A percentile compares a stretch with the other conserved stretches of the same genome.
phyloP scores from a whole-genome alignment of 2,113 vertebrate genomes.

The Tetraodon nigroviridis region DNA sequence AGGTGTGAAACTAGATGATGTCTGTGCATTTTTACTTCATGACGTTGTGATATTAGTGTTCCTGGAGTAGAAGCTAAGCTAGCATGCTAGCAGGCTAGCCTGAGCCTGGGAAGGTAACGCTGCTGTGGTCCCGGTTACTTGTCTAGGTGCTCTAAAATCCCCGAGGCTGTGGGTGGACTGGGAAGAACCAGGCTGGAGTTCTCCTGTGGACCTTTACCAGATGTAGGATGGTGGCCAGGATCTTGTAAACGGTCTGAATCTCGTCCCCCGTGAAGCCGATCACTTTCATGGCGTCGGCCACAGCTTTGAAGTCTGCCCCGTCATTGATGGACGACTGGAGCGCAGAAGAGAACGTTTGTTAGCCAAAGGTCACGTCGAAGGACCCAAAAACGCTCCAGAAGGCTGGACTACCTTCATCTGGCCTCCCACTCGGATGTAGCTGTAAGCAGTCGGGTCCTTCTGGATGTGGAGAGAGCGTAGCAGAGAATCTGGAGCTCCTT shows the following conservation, averaged over 20 bases:
- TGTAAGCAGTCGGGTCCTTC: slow-evolving; percentile 84
- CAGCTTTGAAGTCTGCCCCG: slow-evolving; percentile 64
- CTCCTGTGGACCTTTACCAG: slow-evolving; percentile 70
- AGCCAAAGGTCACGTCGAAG: neutral
- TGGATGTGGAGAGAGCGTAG: slow-evolving; percentile 87
- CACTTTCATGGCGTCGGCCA: slow-evolving; percentile 78
- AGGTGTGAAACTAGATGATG: neutral
- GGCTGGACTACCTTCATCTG: slow-evolving; percentile 79
- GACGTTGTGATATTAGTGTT: no score
- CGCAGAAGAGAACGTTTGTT: neutral
- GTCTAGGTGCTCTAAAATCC: no score
- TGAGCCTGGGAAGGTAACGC: no score
- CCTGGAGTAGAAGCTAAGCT: no score
- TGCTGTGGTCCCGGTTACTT: no score
- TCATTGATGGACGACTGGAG: slow-evolving; percentile 73
- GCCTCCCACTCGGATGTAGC: slow-evolving; percentile 84
- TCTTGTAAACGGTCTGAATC: slow-evolving; percentile 73
- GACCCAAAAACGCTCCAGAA: no score
- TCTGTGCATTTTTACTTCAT: no score
- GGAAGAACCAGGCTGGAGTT: neutral
- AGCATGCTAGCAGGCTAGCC: no score
- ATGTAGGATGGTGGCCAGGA: slow-evolving; percentile 82
- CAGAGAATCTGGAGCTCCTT: slow-evolving; percentile 87
- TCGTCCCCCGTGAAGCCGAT: slow-evolving; percentile 84
- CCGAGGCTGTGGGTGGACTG: neutral